A percentile compares a stretch with the other conserved stretches of the same genome.
phyloP scores from a whole-genome alignment of 2,113 vertebrate genomes.

The Seriola rivoliana region DNA sequence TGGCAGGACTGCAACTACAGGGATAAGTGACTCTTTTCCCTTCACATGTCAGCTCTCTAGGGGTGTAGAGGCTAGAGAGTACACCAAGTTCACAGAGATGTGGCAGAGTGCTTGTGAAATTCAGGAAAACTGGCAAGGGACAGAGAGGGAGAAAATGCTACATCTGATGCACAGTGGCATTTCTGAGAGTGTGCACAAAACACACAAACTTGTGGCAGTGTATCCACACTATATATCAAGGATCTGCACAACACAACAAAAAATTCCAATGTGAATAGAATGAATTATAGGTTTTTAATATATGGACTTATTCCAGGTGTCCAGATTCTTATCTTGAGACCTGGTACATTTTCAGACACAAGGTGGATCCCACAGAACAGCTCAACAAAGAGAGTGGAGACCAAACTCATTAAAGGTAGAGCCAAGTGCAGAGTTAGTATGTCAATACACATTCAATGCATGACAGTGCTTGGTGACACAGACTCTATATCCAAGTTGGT shows the following conservation, averaged over 20 bases:
- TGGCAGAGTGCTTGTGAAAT: slow-evolving; percentile 67
- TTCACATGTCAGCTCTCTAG: slow-evolving; percentile 64
- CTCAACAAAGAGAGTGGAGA: neutral
- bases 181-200: slow-evolving; percentile 25
- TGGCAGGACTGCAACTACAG: slow-evolving; percentile 46
- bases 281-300: neutral
- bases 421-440: neutral
- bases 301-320: neutral
- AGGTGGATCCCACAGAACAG: neutral
- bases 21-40: slow-evolving; percentile 50
- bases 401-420: neutral
- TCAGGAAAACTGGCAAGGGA: slow-evolving; percentile 41
- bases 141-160: slow-evolving; percentile 3
- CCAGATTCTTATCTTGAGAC: neutral
- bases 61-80: slow-evolving; percentile 40
- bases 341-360: neutral
- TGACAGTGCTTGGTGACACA: neutral
- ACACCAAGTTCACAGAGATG: slow-evolving; percentile 52
- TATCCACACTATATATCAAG: slow-evolving; percentile 14
- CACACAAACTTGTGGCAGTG: slow-evolving; percentile 19
- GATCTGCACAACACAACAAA: neutral
- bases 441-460: neutral
- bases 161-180: slow-evolving; percentile 37
- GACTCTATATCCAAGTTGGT: neutral
- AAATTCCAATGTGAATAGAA: slow-evolving; percentile 20